Base-by-base conservation (phyloP, 2,797 vertebrate species). In the Falco biarmicus region DNA sequence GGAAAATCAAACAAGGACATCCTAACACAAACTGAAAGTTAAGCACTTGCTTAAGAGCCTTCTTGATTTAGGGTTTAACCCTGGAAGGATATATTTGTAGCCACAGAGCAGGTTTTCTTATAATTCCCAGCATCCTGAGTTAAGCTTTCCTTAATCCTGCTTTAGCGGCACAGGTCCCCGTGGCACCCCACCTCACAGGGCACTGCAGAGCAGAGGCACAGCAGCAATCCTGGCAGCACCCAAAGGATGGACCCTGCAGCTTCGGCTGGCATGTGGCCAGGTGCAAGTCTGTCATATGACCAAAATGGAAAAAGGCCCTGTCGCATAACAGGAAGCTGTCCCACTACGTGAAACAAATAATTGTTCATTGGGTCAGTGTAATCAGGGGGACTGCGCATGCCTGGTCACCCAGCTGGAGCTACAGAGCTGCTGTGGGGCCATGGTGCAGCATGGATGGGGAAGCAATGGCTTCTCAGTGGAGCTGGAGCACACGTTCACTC, bases 151-250 rank as follows among this genome's bases (percentile, higher is more conserved):
- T 9, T 74, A 65, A 74, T 13, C 69, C 45, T 50, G 12, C 11
- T 53, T 73, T 15, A 68, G 34, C 24, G 10, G 39, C 5, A 12
- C 15, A 25, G 57, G 39, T 51, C 13, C n/a, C 47, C 1, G 0
- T 15, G 51, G 25, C n/a, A 81, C 19, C 20, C 57, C 50, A 65
- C 14, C 53, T 81, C 2, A 0, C 39, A 29, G 12, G 34, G 17
- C 1, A 1, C 11, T 2, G 0, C n/a, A 43, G 22, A 41, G 41
- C 1, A 0, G 39, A 60, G 34, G 43, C 18, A 34, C 2, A 6
- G 47, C 47, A 69, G 28, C 37, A 37, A 45, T 64, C 15, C 41
- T 19, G 21, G 37, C 48, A 51, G 47, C 54, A 43, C 16, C 54
- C 79, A 26, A 39, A 22, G 59, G 73, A 57, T 12, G 24, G 69